Percentiles rank a stretch among this genome's conserved stretches.
Conservation (phyloP, 2,797 vertebrate genomes). For the Leuciscus waleckii region DNA sequence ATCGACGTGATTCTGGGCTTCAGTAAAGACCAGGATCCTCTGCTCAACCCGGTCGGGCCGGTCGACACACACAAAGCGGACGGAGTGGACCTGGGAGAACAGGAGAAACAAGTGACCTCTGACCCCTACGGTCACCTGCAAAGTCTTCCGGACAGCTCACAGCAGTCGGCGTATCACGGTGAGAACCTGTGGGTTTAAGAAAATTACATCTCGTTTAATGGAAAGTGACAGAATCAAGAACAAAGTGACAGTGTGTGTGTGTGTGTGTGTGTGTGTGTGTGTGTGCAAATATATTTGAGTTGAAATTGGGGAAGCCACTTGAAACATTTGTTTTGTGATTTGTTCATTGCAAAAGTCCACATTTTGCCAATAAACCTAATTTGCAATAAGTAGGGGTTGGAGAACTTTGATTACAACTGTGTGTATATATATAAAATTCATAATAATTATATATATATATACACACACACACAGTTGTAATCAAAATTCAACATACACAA, state of each 20-base stretch:
- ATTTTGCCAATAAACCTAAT: no score
- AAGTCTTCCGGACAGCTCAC: slow-evolving; percentile 70
- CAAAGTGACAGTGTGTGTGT: background rate
- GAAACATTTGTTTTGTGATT: no score
- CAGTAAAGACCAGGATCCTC: slow-evolving; percentile 81
- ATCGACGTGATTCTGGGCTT: slow-evolving; percentile 85
- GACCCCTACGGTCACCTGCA: slow-evolving; percentile 74
- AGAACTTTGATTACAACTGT: no score
- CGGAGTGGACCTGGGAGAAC: slow-evolving; percentile 62
- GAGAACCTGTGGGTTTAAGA: slow-evolving; percentile 57
- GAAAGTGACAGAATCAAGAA: background rate
- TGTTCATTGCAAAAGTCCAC: no score
- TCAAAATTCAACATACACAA: no score
- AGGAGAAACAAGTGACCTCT: slow-evolving; percentile 69
- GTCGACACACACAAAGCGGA: slow-evolving; percentile 70
- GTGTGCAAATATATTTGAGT: no score
- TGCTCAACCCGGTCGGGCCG: slow-evolving; percentile 71
- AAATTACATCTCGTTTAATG: background rate
- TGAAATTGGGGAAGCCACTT: no score
- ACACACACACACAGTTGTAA: no score
- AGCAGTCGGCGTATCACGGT: slow-evolving; percentile 76
- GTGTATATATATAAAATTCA: no score
- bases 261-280: no score
- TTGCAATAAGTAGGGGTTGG: no score
- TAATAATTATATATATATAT: no score